phyloP scores from a whole-genome alignment of 2,113 vertebrate genomes.

The Phoenicopterus ruber region DNA sequence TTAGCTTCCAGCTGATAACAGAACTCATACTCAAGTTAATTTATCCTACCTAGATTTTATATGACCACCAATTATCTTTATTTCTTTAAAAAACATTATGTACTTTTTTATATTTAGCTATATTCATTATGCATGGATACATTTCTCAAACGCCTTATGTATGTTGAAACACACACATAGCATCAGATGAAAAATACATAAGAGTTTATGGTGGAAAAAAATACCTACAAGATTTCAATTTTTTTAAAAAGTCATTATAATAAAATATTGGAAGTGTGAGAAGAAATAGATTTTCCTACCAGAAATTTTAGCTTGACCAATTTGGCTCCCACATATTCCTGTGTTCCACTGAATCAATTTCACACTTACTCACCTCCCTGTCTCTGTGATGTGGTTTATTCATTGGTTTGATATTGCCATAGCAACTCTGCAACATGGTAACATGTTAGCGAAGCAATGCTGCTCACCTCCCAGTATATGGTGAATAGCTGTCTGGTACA shows the following conservation, averaged over 20 bases:
- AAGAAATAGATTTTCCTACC: constrained; percentile 75
- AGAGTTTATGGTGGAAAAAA: neutral
- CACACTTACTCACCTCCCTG: constrained; percentile 90
- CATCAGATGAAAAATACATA: neutral
- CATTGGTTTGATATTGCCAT: constrained; percentile 89
- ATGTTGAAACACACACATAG: neutral
- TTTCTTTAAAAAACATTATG: neutral
- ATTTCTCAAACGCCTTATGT: neutral
- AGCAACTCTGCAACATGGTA: constrained; percentile 85
- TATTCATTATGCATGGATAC: neutral
- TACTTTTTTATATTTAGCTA: neutral
- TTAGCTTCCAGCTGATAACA: neutral
- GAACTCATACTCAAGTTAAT: neutral
- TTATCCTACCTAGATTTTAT: neutral
- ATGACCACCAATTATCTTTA: neutral
- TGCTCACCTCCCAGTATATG: constrained; percentile 36
- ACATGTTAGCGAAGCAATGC: constrained; percentile 62
- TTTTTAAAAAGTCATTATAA: neutral
- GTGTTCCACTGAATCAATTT: constrained; percentile 89
- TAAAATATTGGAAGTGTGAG: constrained; percentile 7
- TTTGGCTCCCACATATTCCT: constrained; percentile 74
- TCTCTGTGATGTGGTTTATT: constrained; percentile 90
- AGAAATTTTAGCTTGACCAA: constrained; percentile 73
- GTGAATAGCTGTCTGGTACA: constrained; percentile 9
- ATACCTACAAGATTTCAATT: neutral